phyloP scores from a whole-genome alignment of 2,113 vertebrate genomes.

The Indicator indicator region DNA sequence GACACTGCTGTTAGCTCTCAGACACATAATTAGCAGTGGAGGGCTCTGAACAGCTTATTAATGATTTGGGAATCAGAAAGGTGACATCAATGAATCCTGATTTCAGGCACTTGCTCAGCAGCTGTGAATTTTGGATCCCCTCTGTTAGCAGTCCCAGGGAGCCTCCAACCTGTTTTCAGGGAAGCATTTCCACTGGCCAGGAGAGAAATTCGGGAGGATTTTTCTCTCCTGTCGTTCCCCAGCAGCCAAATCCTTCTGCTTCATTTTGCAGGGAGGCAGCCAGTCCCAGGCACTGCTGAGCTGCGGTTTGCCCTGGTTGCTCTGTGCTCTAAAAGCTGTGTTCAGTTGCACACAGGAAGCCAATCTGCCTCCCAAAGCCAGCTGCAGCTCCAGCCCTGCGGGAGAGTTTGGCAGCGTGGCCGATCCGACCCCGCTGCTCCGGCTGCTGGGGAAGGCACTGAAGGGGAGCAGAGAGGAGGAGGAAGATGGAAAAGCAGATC shows the following conservation, averaged over 20 bases:
- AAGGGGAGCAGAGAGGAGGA: neutral
- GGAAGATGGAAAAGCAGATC: neutral
- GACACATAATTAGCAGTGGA: neutral
- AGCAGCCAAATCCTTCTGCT: neutral
- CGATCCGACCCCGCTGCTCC: neutral
- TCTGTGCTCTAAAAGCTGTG: fast-evolving
- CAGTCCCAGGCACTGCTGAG: neutral
- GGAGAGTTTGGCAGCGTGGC: neutral
- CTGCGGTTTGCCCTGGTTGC: neutral
- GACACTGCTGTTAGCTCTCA: neutral
- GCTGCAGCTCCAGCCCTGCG: neutral
- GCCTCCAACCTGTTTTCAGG: neutral
- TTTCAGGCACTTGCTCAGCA: conserved; percentile 19
- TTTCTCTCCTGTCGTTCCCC: neutral
- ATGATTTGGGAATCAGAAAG: neutral
- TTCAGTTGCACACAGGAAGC: neutral
- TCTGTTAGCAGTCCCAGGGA: neutral
- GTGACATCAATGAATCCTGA: neutral
- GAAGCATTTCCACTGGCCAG: neutral
- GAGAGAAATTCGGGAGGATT: neutral
- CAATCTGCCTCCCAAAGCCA: neutral
- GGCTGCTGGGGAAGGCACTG: neutral
- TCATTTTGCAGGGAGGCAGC: neutral
- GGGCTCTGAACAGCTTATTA: neutral
- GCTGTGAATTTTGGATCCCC: neutral